phyloP scores from a whole-genome alignment of 2,888 invertebrate genomes.

The Volucella inanis region DNA sequence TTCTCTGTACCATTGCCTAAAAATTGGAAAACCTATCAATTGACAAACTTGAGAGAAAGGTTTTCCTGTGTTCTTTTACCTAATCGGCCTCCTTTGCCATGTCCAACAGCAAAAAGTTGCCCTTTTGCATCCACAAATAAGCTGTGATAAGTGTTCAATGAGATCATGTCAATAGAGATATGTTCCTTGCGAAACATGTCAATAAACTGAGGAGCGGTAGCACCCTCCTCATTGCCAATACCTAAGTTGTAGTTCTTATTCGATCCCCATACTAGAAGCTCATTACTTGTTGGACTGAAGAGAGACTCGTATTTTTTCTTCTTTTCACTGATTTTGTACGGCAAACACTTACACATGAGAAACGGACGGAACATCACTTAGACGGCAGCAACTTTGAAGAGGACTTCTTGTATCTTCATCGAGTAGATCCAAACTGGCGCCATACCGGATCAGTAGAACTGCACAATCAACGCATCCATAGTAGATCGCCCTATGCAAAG shows the following conservation, averaged over 20 bases:
- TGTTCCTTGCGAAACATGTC: slow-evolving; percentile 87
- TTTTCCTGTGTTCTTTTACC: slow-evolving; percentile 83
- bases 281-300: slow-evolving; percentile 81
- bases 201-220: slow-evolving; percentile 86
- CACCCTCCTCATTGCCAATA: slow-evolving; percentile 87
- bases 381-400: slow-evolving; percentile 80
- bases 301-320: neutral
- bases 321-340: neutral
- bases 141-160: slow-evolving; percentile 81
- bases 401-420: slow-evolving; percentile 81
- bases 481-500: slow-evolving; percentile 91
- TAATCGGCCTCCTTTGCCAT: slow-evolving; percentile 90
- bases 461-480: slow-evolving; percentile 92
- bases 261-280: slow-evolving; percentile 92
- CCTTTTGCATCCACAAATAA: slow-evolving; percentile 80
- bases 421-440: slow-evolving; percentile 81
- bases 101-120: slow-evolving; percentile 90
- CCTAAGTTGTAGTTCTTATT: slow-evolving; percentile 94
- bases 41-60: neutral
- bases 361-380: slow-evolving; percentile 82
- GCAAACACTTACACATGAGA: slow-evolving; percentile 62
- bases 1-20: slow-evolving; percentile 87
- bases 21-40: slow-evolving; percentile 79
- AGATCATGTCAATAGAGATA: slow-evolving; percentile 86
- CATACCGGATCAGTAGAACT: slow-evolving; percentile 87